phyloP scores from a whole-genome alignment of 2,113 vertebrate species.

The Eptesicus fuscus region DNA sequence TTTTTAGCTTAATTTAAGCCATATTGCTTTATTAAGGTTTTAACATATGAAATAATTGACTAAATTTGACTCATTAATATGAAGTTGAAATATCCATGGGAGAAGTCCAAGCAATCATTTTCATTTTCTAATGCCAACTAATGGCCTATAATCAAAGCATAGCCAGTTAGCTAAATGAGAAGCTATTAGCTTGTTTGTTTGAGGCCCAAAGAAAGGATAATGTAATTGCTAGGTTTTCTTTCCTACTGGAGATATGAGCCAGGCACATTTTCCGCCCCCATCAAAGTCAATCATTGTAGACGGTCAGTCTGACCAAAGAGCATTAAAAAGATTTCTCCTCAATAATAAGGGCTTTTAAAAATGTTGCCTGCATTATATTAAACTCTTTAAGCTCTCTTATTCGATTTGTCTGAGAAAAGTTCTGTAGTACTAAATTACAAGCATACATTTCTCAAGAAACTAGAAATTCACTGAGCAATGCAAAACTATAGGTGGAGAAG shows the following conservation, averaged over 20 bases:
- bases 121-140: slow-evolving; percentile 38
- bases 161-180: slow-evolving; percentile 47
- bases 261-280: neutral
- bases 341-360: slow-evolving; percentile 72
- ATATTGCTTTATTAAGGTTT: neutral
- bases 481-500: neutral
- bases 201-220: slow-evolving; percentile 52
- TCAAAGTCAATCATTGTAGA: slow-evolving; percentile 67
- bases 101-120: slow-evolving; percentile 22
- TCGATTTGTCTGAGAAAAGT: slow-evolving; percentile 56
- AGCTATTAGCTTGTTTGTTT: slow-evolving; percentile 59
- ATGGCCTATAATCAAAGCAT: slow-evolving; percentile 45
- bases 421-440: slow-evolving; percentile 28
- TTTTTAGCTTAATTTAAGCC: neutral
- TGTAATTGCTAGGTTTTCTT: slow-evolving; percentile 46
- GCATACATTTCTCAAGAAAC: slow-evolving; percentile 19
- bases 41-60: neutral
- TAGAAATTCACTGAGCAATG: neutral
- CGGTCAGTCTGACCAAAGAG: slow-evolving; percentile 68
- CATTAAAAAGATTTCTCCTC: slow-evolving; percentile 69
- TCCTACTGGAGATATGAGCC: slow-evolving; percentile 1
- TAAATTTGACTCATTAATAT: neutral
- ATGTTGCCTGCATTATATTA: slow-evolving; percentile 62
- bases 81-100: neutral
- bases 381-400: slow-evolving; percentile 57